Evolutionary conservation across 2,113 vertebrate genomes (phyloP), one percentile per base, ranked within the genome.

Genomic region (Verasper variegatus): DNA sequence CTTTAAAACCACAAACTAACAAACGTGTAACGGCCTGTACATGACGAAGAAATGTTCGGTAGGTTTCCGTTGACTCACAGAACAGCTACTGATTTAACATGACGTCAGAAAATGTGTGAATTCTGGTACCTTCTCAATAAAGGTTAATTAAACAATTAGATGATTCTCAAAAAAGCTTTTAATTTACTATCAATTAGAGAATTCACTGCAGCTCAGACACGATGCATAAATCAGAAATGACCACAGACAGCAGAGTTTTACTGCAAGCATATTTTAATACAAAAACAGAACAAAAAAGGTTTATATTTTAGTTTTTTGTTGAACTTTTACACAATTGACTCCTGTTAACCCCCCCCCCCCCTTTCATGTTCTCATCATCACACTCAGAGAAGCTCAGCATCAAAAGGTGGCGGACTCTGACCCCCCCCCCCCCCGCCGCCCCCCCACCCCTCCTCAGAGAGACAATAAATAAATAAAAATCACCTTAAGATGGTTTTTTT

Each of bases 241-340:
- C n/a, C 2, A 56, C 59, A 69, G 26, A 66, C 60, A 42, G 0
- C 2, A 40, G 47, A 75, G 11, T 5, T 18, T 96, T 97, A 98
- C 95, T 95, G 97, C 97, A 98, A 99, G 97, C 97, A 98, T 97
- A 84, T 95, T 92, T 99, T 98, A 98, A 98, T 99, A 98, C 95
- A 98, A 99, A 98, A 96, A 92, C 95, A 95, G 94, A 93, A 92
- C 89, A 94, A 94, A 91, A 91, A 81, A 68, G 64, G 89, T 94
- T 94, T 89, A 94, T 94, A 93, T 94, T 92, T 93, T 91, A 88
- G 85, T 96, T 92, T 95, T 92, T 79, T 91, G 86, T 94, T 95
- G 91, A 81, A 92, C 94, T 93, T 93, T 91, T 92, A 96, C 96
- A 99, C 95, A 96, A 94, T 95, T 96, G 94, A 96, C 95, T 96